Percentiles rank a stretch among this genome's conserved stretches.
Evolutionary conservation across 1,140 invertebrate species (phyloP).

Genomic region (Drosophila obscura): DNA sequence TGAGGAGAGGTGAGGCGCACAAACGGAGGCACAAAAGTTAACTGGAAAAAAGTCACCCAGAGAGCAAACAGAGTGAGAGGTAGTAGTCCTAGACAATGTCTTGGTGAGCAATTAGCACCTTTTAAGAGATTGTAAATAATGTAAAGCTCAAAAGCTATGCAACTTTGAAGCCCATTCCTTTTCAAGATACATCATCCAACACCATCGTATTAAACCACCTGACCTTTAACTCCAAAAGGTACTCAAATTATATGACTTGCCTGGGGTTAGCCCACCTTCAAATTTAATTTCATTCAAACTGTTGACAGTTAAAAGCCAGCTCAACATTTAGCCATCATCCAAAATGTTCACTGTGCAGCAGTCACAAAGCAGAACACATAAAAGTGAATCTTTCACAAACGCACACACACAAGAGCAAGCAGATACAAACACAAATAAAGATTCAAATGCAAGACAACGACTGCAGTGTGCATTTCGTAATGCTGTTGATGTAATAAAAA

Average conservation of each 20-base stretch:
- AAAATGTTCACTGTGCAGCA: constrained; percentile 49
- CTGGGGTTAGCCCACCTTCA: too few relatives aligned
- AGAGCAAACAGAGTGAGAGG: constrained; percentile 21
- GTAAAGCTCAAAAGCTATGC: too few relatives aligned
- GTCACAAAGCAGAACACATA: constrained; percentile 41
- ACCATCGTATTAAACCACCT: too few relatives aligned
- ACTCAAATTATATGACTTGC: too few relatives aligned
- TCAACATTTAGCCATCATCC: background rate
- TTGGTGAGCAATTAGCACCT: constrained; percentile 26
- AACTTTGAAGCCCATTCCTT: too few relatives aligned
- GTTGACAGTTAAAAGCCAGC: constrained; percentile 6
- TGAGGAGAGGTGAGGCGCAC: constrained; percentile 13
- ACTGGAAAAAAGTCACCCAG: constrained; percentile 72
- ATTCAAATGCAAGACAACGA: constrained; percentile 50
- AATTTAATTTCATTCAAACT: constrained; percentile 15
- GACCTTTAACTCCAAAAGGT: too few relatives aligned
- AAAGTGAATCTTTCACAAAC: constrained; percentile 67
- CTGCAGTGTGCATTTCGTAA: constrained; percentile 67
- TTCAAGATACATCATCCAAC: too few relatives aligned
- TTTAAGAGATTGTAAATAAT: too few relatives aligned
- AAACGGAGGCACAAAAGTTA: constrained; percentile 56
- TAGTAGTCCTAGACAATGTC: constrained; percentile 20
- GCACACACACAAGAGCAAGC: constrained; percentile 15
- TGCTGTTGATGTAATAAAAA: constrained; percentile 78
- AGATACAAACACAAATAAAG: constrained; percentile 23